Base-by-base conservation (phyloP, 2,888 invertebrate species). In the Eristalis intricaria region DNA sequence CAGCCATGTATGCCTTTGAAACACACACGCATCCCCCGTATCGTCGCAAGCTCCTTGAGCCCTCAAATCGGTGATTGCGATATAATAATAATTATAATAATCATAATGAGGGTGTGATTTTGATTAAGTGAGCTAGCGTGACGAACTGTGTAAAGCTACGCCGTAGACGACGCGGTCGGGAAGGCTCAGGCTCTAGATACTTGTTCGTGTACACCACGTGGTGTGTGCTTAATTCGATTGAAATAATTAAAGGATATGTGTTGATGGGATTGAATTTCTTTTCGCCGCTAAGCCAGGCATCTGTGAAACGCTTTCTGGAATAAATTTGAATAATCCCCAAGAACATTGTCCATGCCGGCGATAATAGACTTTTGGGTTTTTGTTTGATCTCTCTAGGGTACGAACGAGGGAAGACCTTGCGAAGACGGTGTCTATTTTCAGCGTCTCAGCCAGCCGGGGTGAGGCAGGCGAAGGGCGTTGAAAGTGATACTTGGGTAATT, bases 91-190 rank as follows among this genome's bases (percentile, higher is more conserved):
- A 84, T 84, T 60, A 84, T 79, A 68, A 80, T 56, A 71, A 85
- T 71, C 50, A 83, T 74, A 63, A 68, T 56, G 60, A 60, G 77
- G 60, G 69, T 64, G 70, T 66, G 65, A 56, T 78, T 82, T 82
- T 83, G 86, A 87, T 83, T 64, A 79, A 78, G 74, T 83, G 69
- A 79, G 71, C 69, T 66, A 65, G 74, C 74, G 74, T 85, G 82
- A 85, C 69, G 77, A 74, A 82, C 29, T 84, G 76, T 71, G 63
- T 61, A 50, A 85, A 63, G 68, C 64, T 58, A 43, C 50, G 50
- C 56, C 68, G 23, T 26, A 11, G 50, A 2, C 13, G 40, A n/a
- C 63, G 50, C 15, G 4, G 15, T 50, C 50, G 50, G 19, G 50
- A 50, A 19, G 50, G 5, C 50, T 8, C 50, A 65, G 19, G n/a